Base-by-base conservation (phyloP, 2,113 vertebrate genomes). In the Anseranas semipalmata region DNA sequence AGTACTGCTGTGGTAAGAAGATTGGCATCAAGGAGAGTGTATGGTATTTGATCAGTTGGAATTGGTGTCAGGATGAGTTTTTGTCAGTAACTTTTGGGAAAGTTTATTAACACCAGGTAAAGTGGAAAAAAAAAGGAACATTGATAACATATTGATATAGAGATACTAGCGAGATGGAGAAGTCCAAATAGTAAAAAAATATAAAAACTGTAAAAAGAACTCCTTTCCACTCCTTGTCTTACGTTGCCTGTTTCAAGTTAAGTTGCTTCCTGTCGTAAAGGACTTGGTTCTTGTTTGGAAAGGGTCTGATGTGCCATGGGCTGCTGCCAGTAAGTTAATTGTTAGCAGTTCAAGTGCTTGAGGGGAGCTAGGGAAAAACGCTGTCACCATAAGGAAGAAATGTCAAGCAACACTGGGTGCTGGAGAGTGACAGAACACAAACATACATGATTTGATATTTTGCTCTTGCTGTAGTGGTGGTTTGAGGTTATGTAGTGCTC, bases 351-450 rank as follows among this genome's bases (percentile, higher is more conserved):
- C 15, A 5, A 0, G 3, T 50, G 9, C 2, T 1, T 65, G 46
- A 77, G 15, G n/a, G 63, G 52, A 37, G 55, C 19, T 55, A 12
- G 63, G 33, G 24, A 28, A 41, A 68, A 15, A 25, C 20, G 19
- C 32, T 35, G 9, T 10, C 10, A 7, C 22, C 1, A 0, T 56
- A 62, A 48, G 56, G 25, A 74, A 48, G 48, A 39, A 32, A 15
- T 20, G 19, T 66, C 2, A 43, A 35, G 78, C 35, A 67, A 1
- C 30, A 30, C 2, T 1, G 3, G 3, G 25, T 65, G 6, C 15
- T 27, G 41, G 16, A 41, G 7, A 37, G 32, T 9, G 43, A 33
- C 0, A 1, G 70, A 58, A 50, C 43, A 35, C 13, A 16, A 20
- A 50, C 7, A 7, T 50, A 24, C 2, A 2, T 6, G 14, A 6